phyloP scores from a whole-genome alignment of 2,113 vertebrate species.

The Hemicordylus capensis region DNA sequence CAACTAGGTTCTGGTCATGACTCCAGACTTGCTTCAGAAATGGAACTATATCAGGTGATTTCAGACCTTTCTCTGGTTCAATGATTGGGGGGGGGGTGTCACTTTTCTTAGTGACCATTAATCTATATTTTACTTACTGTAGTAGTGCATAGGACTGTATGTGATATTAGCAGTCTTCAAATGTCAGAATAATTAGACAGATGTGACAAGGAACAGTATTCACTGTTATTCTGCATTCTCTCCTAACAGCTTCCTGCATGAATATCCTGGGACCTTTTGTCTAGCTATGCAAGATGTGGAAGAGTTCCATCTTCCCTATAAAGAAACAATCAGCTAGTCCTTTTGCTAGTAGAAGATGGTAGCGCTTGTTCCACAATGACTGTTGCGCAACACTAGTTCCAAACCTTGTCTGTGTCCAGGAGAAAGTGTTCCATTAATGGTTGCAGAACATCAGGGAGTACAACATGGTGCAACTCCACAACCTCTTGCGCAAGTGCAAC shows the following conservation, averaged over 20 bases:
- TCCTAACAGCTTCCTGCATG: background rate
- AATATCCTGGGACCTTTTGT: no score
- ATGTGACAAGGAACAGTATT: background rate
- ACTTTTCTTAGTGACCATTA: background rate
- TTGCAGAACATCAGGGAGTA: no score
- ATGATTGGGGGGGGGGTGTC: background rate
- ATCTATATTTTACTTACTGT: background rate
- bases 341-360: no score
- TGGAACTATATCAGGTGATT: background rate
- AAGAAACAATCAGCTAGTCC: no score
- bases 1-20: background rate
- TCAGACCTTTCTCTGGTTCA: background rate
- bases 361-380: no score
- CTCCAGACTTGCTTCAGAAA: background rate
- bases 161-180: background rate
- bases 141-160: background rate
- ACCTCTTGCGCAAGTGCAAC: no score
- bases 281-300: no score
- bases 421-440: no score
- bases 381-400: no score
- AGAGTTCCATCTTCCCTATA: no score
- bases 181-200: background rate
- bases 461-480: no score
- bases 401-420: no score
- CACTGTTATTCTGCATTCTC: background rate